A percentile compares a stretch with the other conserved stretches of the same genome.
Evolutionary conservation across 2,113 vertebrate species (phyloP).

Genomic region (Misgurnus mizolepis): DNA sequence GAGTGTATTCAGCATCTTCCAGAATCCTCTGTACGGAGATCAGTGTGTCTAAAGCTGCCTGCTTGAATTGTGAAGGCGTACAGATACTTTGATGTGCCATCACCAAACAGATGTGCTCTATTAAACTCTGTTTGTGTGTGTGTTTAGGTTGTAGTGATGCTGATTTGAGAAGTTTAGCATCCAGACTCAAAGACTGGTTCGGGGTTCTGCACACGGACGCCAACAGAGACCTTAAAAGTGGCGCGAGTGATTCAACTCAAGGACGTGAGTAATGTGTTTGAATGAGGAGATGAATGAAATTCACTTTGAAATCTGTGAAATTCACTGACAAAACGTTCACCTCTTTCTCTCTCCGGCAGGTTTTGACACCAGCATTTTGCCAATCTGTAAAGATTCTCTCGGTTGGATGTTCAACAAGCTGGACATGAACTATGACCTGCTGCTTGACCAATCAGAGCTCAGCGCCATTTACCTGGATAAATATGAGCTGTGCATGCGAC

Average conservation of each 20-base stretch:
- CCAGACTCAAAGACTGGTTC: conserved; percentile 94
- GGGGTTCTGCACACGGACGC: conserved; percentile 90
- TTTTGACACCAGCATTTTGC: conserved; percentile 96
- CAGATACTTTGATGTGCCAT: not conserved
- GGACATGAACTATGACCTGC: conserved; percentile 97
- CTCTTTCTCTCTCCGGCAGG: conserved; percentile 59
- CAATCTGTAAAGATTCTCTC: conserved; percentile 96
- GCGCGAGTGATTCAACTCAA: conserved; percentile 76
- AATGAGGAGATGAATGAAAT: not conserved
- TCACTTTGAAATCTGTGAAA: not conserved
- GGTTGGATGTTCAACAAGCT: conserved; percentile 99
- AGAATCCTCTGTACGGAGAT: too few relatives aligned
- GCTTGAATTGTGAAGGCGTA: too few relatives aligned
- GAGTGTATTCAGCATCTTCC: too few relatives aligned
- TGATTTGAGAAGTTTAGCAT: conserved; percentile 86
- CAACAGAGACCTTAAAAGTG: conserved; percentile 88
- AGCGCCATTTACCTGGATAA: conserved; percentile 95
- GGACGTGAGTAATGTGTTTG: conserved; percentile 80
- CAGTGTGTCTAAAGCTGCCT: too few relatives aligned
- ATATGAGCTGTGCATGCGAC: conserved; percentile 92
- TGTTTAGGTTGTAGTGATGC: conserved; percentile 85
- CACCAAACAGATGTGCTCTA: not conserved
- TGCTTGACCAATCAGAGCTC: conserved; percentile 94
- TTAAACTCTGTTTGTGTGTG: conserved; percentile 57
- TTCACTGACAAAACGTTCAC: not conserved